A percentile compares a stretch with the other conserved stretches of the same genome.
phyloP scores from a whole-genome alignment of 1,140 invertebrate species.

The fruit fly (Drosophila melanogaster) region DNA sequence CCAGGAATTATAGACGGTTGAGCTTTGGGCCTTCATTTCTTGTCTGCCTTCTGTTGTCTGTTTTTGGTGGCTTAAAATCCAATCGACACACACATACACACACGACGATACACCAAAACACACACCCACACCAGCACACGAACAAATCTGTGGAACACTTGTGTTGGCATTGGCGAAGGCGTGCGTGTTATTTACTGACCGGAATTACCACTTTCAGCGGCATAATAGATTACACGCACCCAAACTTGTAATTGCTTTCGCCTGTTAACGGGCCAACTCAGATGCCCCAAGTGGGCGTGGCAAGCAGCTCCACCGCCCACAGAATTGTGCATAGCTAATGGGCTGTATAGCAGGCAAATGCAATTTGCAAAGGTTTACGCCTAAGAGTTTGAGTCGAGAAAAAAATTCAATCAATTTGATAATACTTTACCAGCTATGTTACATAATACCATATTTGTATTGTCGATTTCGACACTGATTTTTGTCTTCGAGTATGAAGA shows the following conservation, averaged over 20 bases:
- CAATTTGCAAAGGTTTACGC: slow-evolving; percentile 35
- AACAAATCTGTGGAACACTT: slow-evolving; percentile 21
- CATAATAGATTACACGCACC: slow-evolving; percentile 76
- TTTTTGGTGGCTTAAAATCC: slow-evolving; percentile 70
- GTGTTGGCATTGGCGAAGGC: slow-evolving; percentile 59
- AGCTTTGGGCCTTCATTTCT: slow-evolving; percentile 53
- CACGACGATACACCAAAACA: neutral
- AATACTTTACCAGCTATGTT: neutral
- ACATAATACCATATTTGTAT: neutral
- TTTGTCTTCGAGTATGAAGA: too few relatives aligned
- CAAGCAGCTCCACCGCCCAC: slow-evolving; percentile 9
- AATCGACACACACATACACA: slow-evolving; percentile 51
- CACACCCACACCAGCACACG: neutral
- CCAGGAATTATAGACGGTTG: slow-evolving; percentile 81
- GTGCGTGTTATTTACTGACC: slow-evolving; percentile 80
- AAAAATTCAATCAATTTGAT: slow-evolving; percentile 27
- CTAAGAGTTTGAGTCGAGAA: slow-evolving; percentile 14
- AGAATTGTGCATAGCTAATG: slow-evolving; percentile 68
- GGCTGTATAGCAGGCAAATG: slow-evolving; percentile 33
- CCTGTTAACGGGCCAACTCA: slow-evolving; percentile 40
- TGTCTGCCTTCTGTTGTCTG: slow-evolving; percentile 32
- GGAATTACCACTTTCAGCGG: slow-evolving; percentile 82
- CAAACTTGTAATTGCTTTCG: slow-evolving; percentile 46
- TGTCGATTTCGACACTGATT: neutral
- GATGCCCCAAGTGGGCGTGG: slow-evolving; percentile 35